Percentiles rank a stretch among this genome's conserved stretches.
These are phyloP conservation scores for Leuciscus waleckii DNA, from an alignment of 2,797 vertebrate species.

Conservation along the genomic window DNA sequence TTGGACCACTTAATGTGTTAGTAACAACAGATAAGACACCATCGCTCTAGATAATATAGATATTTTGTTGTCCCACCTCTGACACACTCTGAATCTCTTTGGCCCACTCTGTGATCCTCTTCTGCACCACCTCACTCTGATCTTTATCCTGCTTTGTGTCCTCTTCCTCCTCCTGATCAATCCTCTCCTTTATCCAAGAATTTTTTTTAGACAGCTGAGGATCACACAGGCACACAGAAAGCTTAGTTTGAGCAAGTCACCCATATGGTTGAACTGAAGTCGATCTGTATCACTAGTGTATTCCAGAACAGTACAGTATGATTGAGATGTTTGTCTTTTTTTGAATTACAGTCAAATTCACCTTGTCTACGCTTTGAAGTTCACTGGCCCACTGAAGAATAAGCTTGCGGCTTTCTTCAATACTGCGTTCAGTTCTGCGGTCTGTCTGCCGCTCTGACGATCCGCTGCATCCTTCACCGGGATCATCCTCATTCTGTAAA, in stretches of 20 bases:
- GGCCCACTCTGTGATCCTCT: slow-evolving; percentile 77
- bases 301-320: neutral
- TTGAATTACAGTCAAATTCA: slow-evolving; percentile 30
- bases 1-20: neutral
- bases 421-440: slow-evolving; percentile 65
- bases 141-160: slow-evolving; percentile 41
- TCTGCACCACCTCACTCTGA: slow-evolving; percentile 55
- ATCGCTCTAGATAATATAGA: neutral
- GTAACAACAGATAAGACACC: neutral
- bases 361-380: slow-evolving; percentile 74
- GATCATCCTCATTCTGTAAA: slow-evolving; percentile 38
- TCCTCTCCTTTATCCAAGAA: slow-evolving; percentile 49
- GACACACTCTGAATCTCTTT: slow-evolving; percentile 75
- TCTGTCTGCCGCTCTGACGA: slow-evolving; percentile 47
- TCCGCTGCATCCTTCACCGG: slow-evolving; percentile 52
- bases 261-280: neutral
- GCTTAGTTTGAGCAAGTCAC: neutral
- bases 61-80: slow-evolving; percentile 68
- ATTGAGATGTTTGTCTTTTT: neutral
- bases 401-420: slow-evolving; percentile 78
- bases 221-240: neutral
- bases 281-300: neutral
- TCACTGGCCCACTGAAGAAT: slow-evolving; percentile 80
- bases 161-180: slow-evolving; percentile 5
- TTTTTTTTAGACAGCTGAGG: slow-evolving; percentile 66